Percentiles rank a stretch among this genome's conserved stretches.
Conservation (phyloP, 2,888 invertebrate genomes). For the Napeogenes inachia region DNA sequence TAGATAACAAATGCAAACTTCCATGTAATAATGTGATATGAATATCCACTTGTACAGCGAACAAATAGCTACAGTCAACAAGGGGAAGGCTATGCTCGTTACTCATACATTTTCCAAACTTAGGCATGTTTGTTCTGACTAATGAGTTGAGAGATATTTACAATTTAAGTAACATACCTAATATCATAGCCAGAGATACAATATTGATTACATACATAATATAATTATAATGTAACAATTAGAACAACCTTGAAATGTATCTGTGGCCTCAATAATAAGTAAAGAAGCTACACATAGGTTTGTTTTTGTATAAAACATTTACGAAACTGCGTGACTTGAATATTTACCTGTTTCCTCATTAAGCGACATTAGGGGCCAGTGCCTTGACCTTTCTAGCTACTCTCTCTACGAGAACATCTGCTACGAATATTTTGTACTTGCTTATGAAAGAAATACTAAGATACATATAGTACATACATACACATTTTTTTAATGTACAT, state of each 20-base stretch:
- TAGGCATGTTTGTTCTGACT: constrained; percentile 16
- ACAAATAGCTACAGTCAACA: constrained; percentile 10
- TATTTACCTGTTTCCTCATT: not conserved
- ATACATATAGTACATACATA: not conserved
- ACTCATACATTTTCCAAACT: constrained; percentile 15
- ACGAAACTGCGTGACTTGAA: constrained; percentile 2
- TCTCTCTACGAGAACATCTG: not conserved
- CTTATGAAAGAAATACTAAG: not conserved
- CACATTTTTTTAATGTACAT: not conserved
- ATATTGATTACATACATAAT: too few relatives aligned
- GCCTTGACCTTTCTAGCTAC: not conserved
- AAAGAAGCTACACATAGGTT: not conserved
- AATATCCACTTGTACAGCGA: not conserved
- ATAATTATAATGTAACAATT: too few relatives aligned
- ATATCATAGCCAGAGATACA: not conserved
- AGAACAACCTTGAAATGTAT: too few relatives aligned
- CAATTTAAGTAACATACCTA: constrained; percentile 2
- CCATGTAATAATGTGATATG: not conserved
- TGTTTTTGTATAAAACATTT: not conserved
- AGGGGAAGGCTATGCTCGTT: constrained; percentile 6
- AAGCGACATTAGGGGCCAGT: constrained; percentile 1
- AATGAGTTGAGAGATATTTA: constrained; percentile 18
- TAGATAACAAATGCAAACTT: not conserved
- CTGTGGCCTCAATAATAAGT: not conserved
- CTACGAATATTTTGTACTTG: not conserved